Conservation (phyloP, 2,888 invertebrate species). For the Mesorhabditis spiculigera region DNA sequence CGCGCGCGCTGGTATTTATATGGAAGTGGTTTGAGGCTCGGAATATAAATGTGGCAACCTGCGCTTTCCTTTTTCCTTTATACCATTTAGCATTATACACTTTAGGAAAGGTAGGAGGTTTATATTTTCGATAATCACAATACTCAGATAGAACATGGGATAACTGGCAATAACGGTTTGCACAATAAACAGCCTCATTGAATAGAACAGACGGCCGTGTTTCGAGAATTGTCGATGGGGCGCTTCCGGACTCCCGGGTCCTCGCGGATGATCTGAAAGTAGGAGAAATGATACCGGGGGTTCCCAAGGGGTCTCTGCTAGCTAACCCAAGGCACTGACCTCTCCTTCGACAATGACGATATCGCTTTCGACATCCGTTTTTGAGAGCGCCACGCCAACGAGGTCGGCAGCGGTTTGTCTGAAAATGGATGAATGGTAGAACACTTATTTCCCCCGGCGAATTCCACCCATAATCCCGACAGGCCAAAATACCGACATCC, state of each 20-base stretch:
- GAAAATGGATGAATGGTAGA: neutral
- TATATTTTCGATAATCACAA: too few relatives aligned
- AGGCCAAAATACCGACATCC: too few relatives aligned
- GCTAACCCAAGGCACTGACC: slow-evolving; percentile 12
- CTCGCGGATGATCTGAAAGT: neutral
- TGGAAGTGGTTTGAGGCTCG: too few relatives aligned
- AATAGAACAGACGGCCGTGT: neutral
- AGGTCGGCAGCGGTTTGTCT: slow-evolving; percentile 70
- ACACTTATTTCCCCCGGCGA: too few relatives aligned
- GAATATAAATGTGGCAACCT: too few relatives aligned
- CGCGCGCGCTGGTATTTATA: too few relatives aligned
- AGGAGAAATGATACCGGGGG: neutral
- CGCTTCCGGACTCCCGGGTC: neutral
- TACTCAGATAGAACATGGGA: too few relatives aligned
- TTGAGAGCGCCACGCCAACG: slow-evolving; percentile 69
- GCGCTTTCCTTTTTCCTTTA: too few relatives aligned
- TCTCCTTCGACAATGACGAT: slow-evolving; percentile 68
- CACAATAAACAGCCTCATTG: neutral
- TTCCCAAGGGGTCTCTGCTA: neutral
- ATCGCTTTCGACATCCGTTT: slow-evolving; percentile 70
- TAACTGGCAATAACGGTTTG: too few relatives aligned
- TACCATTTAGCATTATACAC: too few relatives aligned
- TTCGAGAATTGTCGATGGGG: neutral
- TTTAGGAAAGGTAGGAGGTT: too few relatives aligned
- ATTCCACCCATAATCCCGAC: too few relatives aligned